These are phyloP conservation scores for Peromyscus polionotus DNA, from an alignment of 2,113 vertebrate genomes.

Conservation along the genomic window DNA sequence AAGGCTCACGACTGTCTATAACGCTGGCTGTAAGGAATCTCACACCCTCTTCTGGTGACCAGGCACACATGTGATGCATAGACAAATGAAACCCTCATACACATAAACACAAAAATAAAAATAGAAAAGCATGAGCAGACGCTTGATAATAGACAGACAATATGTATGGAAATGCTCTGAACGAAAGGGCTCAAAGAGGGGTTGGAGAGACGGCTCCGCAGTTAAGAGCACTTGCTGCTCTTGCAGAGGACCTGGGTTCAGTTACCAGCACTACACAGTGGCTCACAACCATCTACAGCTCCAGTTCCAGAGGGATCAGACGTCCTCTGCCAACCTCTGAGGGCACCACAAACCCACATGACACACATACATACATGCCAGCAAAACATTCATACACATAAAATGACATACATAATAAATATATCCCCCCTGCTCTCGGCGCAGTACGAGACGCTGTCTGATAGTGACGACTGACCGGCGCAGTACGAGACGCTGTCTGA, in stretches of 20 bases:
- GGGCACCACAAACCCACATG: background rate
- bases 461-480: no score
- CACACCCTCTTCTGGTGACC: background rate
- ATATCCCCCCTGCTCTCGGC: no score
- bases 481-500: slow-evolving; percentile 99
- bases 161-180: background rate
- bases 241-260: background rate
- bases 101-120: background rate
- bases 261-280: background rate
- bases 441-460: no score
- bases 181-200: background rate
- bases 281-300: background rate
- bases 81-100: background rate
- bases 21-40: background rate
- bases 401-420: background rate
- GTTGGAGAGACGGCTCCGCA: background rate
- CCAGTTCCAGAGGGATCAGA: background rate
- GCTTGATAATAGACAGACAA: background rate
- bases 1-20: background rate
- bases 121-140: background rate
- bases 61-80: background rate
- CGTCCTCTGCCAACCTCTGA: background rate
- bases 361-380: background rate
- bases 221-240: background rate
- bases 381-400: background rate